phyloP scores from a whole-genome alignment of 2,888 invertebrate genomes.

The Gastracanthus pulcherrimus region DNA sequence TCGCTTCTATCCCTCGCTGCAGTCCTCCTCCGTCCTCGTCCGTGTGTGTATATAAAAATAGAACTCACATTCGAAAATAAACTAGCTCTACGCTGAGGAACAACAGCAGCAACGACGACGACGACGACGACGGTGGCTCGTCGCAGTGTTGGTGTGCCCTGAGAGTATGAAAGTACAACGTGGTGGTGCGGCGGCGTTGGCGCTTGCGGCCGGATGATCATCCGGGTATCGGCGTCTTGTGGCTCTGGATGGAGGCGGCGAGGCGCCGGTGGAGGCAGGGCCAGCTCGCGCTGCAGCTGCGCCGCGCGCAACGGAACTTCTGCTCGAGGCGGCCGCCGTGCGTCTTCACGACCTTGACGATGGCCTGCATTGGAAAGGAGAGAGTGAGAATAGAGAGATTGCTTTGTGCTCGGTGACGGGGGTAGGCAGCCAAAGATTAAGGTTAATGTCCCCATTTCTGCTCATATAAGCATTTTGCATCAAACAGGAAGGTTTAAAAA shows the following conservation, averaged over 20 bases:
- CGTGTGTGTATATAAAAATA: conserved; percentile 59
- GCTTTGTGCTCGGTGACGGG: too few species aligned
- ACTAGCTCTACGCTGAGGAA: conserved; percentile 58
- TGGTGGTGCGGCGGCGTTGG: too few species aligned
- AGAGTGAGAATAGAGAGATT: too few species aligned
- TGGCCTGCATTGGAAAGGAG: conserved; percentile 35
- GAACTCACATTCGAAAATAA: conserved; percentile 59
- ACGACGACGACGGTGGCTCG: too few species aligned
- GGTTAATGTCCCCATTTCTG: too few species aligned
- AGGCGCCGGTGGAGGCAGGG: conserved; percentile 56
- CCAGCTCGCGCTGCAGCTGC: conserved; percentile 49
- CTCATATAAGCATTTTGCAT: too few species aligned
- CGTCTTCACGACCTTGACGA: conserved; percentile 53
- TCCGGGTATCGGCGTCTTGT: conserved; percentile 55
- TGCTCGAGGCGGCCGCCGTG: conserved; percentile 52
- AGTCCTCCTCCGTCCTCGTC: neutral
- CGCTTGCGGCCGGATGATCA: conserved; percentile 49
- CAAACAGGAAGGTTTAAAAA: too few species aligned
- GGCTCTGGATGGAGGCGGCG: conserved; percentile 54
- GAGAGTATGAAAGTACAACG: conserved; percentile 54
- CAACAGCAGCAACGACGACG: too few species aligned
- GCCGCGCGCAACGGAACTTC: conserved; percentile 54
- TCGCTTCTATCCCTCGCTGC: too few species aligned
- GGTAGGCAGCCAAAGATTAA: too few species aligned
- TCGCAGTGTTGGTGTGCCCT: conserved; percentile 56